These are phyloP conservation scores for Odocoileus hemionus DNA, from an alignment of 2,113 vertebrate genomes.

Conservation along the genomic window DNA sequence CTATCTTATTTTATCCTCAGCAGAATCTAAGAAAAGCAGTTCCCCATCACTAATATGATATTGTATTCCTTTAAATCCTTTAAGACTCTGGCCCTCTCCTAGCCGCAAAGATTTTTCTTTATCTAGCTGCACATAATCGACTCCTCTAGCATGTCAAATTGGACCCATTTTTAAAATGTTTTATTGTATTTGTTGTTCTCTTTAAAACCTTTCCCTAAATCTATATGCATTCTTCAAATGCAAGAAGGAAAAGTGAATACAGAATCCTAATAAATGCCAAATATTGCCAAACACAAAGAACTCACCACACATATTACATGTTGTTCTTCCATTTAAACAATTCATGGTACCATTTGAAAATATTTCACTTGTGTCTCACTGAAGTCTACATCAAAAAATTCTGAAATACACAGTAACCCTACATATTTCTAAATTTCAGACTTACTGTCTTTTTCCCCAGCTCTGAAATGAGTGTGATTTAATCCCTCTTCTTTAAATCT, in stretches of 20 bases:
- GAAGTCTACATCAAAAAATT: neutral
- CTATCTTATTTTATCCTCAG: slow-evolving; percentile 33
- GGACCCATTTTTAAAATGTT: neutral
- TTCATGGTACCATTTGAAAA: neutral
- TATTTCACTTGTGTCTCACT: neutral
- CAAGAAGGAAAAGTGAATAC: neutral
- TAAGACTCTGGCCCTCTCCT: neutral
- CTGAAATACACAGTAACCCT: neutral
- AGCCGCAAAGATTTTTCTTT: slow-evolving; percentile 3
- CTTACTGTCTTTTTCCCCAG: neutral
- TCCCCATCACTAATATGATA: slow-evolving; percentile 41
- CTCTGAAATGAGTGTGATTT: neutral
- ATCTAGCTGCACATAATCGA: neutral
- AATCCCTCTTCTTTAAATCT: neutral
- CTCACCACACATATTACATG: neutral
- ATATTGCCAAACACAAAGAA: neutral
- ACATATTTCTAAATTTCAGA: neutral
- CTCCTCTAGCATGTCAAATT: slow-evolving; percentile 35
- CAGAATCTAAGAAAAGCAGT: slow-evolving; percentile 33
- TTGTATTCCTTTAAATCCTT: slow-evolving; percentile 53
- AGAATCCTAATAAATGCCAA: neutral
- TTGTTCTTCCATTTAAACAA: neutral
- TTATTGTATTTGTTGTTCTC: neutral
- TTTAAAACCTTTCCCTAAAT: neutral
- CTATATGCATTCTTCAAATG: neutral